Evolutionary conservation across 92 coral and sea anemone genomes (phyloP), one percentile per base, ranked within the genome.

Genomic region (Parazoanthus darwini): DNA sequence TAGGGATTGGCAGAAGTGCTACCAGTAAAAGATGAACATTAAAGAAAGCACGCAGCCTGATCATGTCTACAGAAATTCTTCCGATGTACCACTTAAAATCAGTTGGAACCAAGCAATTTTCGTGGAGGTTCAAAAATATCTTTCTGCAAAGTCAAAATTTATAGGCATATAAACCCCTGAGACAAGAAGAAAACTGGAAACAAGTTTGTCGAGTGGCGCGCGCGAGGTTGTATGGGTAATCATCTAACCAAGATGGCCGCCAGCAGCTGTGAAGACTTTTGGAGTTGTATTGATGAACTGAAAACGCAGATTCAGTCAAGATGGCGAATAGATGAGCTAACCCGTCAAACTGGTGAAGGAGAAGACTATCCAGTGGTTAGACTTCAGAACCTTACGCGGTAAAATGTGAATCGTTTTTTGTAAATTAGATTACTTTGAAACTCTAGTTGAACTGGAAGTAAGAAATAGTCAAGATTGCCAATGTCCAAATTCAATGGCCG

Each of bases 281-380:
- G 98, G 98, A 78, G 88, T 73, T 87, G 93, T 75, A 87, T 93
- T 76, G 91, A 93, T n/a, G 80, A 83, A 37, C 80, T 95, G 18
- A 93, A 95, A 88, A 46, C 66, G 20, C 92, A 95, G 50, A 77
- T 93, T 50, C 90, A 86, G 38, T 76, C 96, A 6, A 43, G 77
- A 67, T 38, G 86, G 59, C 91, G 94, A 83, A 85, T 95, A 70
- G 87, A 88, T 50, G 43, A 92, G 74, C 81, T 94, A 76, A 82
- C 82, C 65, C 46, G 86, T 33, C 66, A 80, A 50, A 78, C 82
- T 2, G 67, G 90, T 18, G 88, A 90, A 67, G 54, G 88, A 23
- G 85, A 85, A 14, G 66, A 63, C 9, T 38, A 66, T 59, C 81
- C 68, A 58, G 85, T 93, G 37, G 93, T 93, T 50, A 93, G 78